These are phyloP conservation scores for Caenorhabditis doughertyi DNA, from an alignment of 2,888 invertebrate genomes.

Conservation along the genomic window DNA sequence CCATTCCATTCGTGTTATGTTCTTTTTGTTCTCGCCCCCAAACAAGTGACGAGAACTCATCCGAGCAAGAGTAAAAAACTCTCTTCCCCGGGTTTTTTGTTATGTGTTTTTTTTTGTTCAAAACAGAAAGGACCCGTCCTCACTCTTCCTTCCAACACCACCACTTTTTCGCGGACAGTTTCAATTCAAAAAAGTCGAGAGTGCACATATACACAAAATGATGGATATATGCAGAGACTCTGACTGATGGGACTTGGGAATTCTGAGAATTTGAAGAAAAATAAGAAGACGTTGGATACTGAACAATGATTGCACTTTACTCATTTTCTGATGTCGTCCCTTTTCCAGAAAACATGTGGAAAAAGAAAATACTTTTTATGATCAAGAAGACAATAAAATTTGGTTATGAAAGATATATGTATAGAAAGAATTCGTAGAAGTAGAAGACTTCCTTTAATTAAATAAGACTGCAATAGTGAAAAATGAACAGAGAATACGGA, in stretches of 20 bases:
- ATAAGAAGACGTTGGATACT: neutral
- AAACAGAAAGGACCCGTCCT: slow-evolving; percentile 27
- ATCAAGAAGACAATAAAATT: slow-evolving; percentile 50
- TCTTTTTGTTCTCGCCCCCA: slow-evolving; percentile 37
- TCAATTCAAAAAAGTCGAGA: slow-evolving; percentile 29
- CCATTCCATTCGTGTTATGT: slow-evolving; percentile 46
- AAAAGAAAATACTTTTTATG: slow-evolving; percentile 40
- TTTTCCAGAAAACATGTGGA: neutral
- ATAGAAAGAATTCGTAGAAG: slow-evolving; percentile 15
- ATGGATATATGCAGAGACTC: slow-evolving; percentile 52
- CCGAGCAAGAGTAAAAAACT: slow-evolving; percentile 14
- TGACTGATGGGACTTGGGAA: slow-evolving; percentile 53
- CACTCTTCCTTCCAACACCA: neutral
- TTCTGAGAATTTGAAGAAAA: neutral
- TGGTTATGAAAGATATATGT: slow-evolving; percentile 40
- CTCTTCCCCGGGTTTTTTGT: slow-evolving; percentile 24
- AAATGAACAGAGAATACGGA: slow-evolving; percentile 9
- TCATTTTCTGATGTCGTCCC: slow-evolving; percentile 17
- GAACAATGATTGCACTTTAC: slow-evolving; percentile 35
- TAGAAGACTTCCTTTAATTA: slow-evolving; percentile 48
- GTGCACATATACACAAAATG: slow-evolving; percentile 26
- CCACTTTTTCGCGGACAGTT: slow-evolving; percentile 29
- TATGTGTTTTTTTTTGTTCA: slow-evolving; percentile 22
- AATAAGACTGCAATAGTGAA: slow-evolving; percentile 29
- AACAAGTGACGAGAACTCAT: slow-evolving; percentile 40